Conservation (phyloP, 2,113 vertebrate species). For the Cettia cetti region DNA sequence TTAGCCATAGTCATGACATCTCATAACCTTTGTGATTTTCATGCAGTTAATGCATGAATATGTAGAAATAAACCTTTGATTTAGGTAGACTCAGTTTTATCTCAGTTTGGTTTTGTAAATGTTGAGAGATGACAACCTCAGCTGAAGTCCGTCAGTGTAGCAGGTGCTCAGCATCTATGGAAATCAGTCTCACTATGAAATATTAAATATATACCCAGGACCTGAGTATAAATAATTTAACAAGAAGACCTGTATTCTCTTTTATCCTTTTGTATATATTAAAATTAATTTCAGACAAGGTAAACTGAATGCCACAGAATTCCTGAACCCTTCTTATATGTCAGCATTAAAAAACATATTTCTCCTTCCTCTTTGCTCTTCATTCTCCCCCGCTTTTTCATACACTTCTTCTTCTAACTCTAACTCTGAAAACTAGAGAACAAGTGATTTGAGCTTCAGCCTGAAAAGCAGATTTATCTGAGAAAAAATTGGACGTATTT, state of each 20-base stretch:
- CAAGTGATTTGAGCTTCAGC: neutral
- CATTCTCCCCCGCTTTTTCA: neutral
- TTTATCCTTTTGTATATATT: slow-evolving; percentile 61
- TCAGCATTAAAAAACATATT: neutral
- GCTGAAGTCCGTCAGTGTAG: neutral
- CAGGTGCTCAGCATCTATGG: slow-evolving; percentile 39
- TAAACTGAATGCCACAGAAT: slow-evolving; percentile 18
- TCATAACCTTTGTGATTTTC: neutral
- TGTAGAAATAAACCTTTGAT: slow-evolving; percentile 23
- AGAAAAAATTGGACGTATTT: neutral
- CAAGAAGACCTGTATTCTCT: slow-evolving; percentile 35
- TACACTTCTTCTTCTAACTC: neutral
- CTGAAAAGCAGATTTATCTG: neutral
- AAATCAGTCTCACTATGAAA: slow-evolving; percentile 49
- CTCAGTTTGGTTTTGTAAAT: neutral
- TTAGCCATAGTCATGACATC: neutral
- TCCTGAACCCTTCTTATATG: neutral
- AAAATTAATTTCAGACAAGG: slow-evolving; percentile 46
- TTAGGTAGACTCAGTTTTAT: slow-evolving; percentile 3
- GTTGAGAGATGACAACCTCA: slow-evolving; percentile 11
- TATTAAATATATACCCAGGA: slow-evolving; percentile 46
- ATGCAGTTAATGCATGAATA: neutral
- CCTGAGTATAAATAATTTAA: slow-evolving; percentile 47
- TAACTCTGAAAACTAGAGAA: neutral
- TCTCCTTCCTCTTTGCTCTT: neutral